phyloP scores from a whole-genome alignment of 2,113 vertebrate genomes.

The Platichthys stellatus region DNA sequence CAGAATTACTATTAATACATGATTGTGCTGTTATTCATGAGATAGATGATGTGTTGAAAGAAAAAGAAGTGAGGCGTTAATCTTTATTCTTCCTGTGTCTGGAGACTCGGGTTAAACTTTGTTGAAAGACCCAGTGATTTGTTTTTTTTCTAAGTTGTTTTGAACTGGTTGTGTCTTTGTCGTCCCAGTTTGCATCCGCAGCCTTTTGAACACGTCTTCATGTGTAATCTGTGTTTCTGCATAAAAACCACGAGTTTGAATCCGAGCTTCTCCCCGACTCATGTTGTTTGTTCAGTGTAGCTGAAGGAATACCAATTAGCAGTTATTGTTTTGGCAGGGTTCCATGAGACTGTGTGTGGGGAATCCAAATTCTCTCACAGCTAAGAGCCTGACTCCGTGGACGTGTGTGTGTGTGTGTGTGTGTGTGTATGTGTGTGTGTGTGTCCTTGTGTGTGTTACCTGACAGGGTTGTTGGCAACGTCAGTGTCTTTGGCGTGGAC shows the following conservation, averaged over 20 bases:
- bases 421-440: neutral
- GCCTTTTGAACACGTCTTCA: neutral
- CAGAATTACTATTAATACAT: too few relatives aligned
- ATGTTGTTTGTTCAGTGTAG: constrained; percentile 33
- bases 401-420: neutral
- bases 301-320: constrained; percentile 21
- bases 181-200: neutral
- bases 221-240: constrained; percentile 16
- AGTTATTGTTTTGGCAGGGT: neutral
- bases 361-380: constrained; percentile 10
- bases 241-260: neutral
- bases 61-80: neutral
- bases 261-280: constrained; percentile 4
- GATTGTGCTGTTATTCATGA: too few relatives aligned
- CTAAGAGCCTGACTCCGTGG: neutral
- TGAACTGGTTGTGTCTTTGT: neutral
- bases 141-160: neutral
- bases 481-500: constrained; percentile 97
- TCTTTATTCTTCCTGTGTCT: too few relatives aligned
- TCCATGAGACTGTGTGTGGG: constrained; percentile 7
- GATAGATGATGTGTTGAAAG: neutral
- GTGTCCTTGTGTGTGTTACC: constrained; percentile 63
- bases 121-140: neutral
- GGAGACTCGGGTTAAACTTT: too few relatives aligned
- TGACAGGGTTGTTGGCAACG: constrained; percentile 91